phyloP scores from a whole-genome alignment of 1,140 invertebrate species.

The Meloidogyne chitwoodi region DNA sequence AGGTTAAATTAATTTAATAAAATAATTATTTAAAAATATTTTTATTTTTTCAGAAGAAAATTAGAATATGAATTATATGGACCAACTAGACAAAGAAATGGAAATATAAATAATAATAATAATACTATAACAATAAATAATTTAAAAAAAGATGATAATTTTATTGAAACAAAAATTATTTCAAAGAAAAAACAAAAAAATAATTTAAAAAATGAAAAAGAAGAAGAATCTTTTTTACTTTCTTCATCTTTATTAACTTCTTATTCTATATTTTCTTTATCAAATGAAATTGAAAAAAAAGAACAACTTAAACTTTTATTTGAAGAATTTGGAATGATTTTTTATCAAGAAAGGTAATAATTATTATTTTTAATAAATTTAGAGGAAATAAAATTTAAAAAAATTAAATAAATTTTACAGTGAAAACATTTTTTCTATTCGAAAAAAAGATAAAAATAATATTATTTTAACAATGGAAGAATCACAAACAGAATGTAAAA shows the following conservation, averaged over 20 bases:
- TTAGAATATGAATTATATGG: slow-evolving; percentile 14
- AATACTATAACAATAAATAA: neutral
- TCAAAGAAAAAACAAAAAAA: neutral
- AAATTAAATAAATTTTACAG: neutral
- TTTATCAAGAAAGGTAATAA: neutral
- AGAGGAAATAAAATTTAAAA: too few relatives aligned
- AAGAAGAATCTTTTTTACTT: too few relatives aligned
- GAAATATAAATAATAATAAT: too few relatives aligned
- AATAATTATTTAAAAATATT: neutral
- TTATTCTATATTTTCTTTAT: neutral
- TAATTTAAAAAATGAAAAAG: neutral
- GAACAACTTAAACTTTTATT: neutral
- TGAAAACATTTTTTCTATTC: neutral
- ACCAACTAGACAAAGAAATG: neutral
- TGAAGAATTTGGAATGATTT: neutral
- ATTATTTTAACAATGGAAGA: neutral
- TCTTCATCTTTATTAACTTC: neutral
- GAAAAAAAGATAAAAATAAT: neutral
- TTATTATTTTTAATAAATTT: neutral
- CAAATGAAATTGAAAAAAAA: neutral
- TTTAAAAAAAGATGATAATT: neutral
- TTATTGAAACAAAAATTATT: neutral
- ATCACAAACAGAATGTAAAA: neutral
- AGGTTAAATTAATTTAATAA: neutral
- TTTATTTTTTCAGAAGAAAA: slow-evolving; percentile 3